A percentile compares a stretch with the other conserved stretches of the same genome.
These are phyloP conservation scores for Ahaetulla prasina DNA, from an alignment of 2,113 vertebrate genomes.

Conservation along the genomic window DNA sequence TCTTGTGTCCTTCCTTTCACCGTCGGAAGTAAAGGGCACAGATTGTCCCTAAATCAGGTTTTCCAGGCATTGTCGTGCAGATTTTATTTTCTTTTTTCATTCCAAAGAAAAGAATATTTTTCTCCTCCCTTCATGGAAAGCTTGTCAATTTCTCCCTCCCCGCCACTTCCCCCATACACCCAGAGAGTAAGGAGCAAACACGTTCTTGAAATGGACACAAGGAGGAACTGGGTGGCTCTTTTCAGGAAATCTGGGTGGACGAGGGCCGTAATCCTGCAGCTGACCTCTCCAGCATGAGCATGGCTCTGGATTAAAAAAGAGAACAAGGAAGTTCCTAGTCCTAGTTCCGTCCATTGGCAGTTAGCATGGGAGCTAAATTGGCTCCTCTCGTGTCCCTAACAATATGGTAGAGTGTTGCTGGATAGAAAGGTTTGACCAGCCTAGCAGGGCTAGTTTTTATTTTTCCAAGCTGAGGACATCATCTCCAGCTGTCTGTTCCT, in stretches of 20 bases:
- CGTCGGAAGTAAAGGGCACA: background rate
- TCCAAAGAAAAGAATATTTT: background rate
- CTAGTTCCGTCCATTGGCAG: background rate
- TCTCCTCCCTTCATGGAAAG: background rate
- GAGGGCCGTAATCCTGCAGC: too few relatives aligned
- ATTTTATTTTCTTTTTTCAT: background rate
- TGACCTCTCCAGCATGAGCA: too few relatives aligned
- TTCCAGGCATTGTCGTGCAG: background rate
- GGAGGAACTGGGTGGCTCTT: background rate
- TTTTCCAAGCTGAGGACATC: background rate
- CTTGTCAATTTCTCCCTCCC: background rate
- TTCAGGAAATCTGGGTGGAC: background rate
- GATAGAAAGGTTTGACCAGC: background rate
- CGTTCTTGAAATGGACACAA: background rate
- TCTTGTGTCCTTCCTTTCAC: background rate
- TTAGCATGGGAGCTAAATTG: background rate
- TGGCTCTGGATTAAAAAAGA: background rate
- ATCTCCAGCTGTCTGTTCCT: background rate
- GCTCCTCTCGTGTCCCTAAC: background rate
- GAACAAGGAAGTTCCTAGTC: background rate
- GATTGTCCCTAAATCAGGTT: background rate
- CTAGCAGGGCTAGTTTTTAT: too few relatives aligned
- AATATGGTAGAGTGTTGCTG: background rate
- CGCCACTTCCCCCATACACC: too few relatives aligned
- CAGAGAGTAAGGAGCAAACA: too few relatives aligned